These are phyloP conservation scores for Eumaeus atala DNA, from an alignment of 1,140 invertebrate genomes.

Conservation along the genomic window DNA sequence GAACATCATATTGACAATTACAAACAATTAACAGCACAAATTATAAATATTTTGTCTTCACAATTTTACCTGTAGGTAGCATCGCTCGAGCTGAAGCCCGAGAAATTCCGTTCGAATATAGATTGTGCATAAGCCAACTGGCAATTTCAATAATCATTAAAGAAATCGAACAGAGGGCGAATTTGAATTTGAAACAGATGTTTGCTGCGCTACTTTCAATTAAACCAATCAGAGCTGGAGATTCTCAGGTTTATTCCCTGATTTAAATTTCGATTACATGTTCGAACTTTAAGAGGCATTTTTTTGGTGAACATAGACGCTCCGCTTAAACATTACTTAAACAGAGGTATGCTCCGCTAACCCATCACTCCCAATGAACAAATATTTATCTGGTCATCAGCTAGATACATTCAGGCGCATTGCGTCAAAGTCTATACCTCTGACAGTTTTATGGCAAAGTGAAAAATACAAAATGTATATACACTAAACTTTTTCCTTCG, in stretches of 20 bases:
- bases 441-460: too few species aligned
- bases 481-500: too few species aligned
- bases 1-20: too few species aligned
- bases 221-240: conserved; percentile 45
- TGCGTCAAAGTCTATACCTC: too few species aligned
- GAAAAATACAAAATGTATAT: too few species aligned
- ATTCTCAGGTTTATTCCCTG: conserved; percentile 44
- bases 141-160: conserved; percentile 67
- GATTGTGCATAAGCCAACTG: conserved; percentile 48
- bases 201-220: conserved; percentile 51
- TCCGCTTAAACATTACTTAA: too few species aligned
- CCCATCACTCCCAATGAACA: too few species aligned
- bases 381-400: too few species aligned
- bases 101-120: conserved; percentile 50
- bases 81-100: conserved; percentile 16
- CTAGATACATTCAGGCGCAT: too few species aligned
- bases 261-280: conserved; percentile 60
- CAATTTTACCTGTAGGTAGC: conserved; percentile 21
- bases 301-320: too few species aligned
- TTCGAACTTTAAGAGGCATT: conserved; percentile 27
- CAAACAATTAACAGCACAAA: background rate
- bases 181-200: conserved; percentile 58
- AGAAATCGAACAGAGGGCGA: conserved; percentile 56
- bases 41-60: conserved; percentile 13
- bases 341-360: too few species aligned